Percentiles rank a stretch among this genome's conserved stretches.
These are phyloP conservation scores for Agelastica alni DNA, from an alignment of 2,888 invertebrate species.

Conservation along the genomic window DNA sequence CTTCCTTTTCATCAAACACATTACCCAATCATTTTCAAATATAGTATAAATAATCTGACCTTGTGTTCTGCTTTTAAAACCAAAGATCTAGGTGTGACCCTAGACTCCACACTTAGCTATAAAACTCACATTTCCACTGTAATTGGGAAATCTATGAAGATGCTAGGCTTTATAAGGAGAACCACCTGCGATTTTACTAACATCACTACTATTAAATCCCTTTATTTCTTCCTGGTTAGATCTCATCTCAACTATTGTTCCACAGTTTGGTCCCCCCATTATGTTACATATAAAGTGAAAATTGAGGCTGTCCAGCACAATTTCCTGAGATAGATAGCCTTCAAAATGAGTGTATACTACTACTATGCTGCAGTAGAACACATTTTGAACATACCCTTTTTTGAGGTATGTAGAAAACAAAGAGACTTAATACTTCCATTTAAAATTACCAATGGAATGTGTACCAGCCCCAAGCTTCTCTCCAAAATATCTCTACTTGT, in stretches of 20 bases:
- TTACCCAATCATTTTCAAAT: neutral
- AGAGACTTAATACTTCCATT: too few species aligned
- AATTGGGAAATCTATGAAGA: slow-evolving; percentile 2
- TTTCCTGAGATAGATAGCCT: too few species aligned
- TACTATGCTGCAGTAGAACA: too few species aligned
- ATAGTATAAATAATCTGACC: slow-evolving; percentile 1
- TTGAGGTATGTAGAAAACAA: too few species aligned
- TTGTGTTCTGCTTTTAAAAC: slow-evolving; percentile 1
- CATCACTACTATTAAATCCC: neutral
- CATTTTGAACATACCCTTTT: too few species aligned
- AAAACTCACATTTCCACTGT: neutral
- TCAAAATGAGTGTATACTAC: too few species aligned
- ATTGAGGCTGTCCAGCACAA: neutral
- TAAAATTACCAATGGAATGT: too few species aligned
- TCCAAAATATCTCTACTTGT: too few species aligned
- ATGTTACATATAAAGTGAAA: neutral
- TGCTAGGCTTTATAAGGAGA: slow-evolving; percentile 1
- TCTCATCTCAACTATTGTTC: neutral
- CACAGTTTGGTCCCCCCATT: neutral
- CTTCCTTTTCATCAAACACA: neutral
- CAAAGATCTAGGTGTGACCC: slow-evolving; percentile 5
- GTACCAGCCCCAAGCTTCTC: too few species aligned
- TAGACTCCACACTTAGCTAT: neutral
- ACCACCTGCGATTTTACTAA: slow-evolving; percentile 2
- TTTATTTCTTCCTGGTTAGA: neutral